phyloP scores from a whole-genome alignment of 2,888 invertebrate species.

The Limnephilus rhombicus region DNA sequence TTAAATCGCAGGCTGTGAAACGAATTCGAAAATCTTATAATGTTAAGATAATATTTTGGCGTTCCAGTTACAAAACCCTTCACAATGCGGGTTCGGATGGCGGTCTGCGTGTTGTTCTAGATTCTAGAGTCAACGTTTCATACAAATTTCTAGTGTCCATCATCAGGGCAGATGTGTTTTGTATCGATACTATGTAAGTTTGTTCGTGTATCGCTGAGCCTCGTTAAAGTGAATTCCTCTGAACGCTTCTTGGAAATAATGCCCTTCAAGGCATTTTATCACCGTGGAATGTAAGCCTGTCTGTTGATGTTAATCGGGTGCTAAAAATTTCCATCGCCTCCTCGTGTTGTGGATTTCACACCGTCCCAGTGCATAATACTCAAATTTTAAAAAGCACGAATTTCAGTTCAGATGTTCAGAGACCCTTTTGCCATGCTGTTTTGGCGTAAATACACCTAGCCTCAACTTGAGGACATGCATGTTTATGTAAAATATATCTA shows the following conservation, averaged over 20 bases:
- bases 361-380: not conserved
- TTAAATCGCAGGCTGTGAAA: not conserved
- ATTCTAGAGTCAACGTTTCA: not conserved
- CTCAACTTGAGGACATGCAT: not conserved
- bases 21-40: not conserved
- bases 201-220: not conserved
- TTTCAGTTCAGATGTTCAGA: not conserved
- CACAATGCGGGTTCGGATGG: too few relatives aligned
- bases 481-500: too few relatives aligned
- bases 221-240: not conserved
- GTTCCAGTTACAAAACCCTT: not conserved
- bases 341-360: not conserved
- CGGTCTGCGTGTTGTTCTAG: not conserved
- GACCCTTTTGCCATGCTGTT: not conserved
- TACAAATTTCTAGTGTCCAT: not conserved
- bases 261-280: not conserved
- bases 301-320: not conserved
- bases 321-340: not conserved
- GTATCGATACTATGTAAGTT: not conserved
- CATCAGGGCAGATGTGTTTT: constrained; percentile 9
- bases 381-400: not conserved
- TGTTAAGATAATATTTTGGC: not conserved
- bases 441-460: not conserved
- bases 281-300: not conserved
- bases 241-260: not conserved